A percentile compares a stretch with the other conserved stretches of the same genome.
Evolutionary conservation across 2,113 vertebrate species (phyloP).

Genomic region (Euleptes europaea): DNA sequence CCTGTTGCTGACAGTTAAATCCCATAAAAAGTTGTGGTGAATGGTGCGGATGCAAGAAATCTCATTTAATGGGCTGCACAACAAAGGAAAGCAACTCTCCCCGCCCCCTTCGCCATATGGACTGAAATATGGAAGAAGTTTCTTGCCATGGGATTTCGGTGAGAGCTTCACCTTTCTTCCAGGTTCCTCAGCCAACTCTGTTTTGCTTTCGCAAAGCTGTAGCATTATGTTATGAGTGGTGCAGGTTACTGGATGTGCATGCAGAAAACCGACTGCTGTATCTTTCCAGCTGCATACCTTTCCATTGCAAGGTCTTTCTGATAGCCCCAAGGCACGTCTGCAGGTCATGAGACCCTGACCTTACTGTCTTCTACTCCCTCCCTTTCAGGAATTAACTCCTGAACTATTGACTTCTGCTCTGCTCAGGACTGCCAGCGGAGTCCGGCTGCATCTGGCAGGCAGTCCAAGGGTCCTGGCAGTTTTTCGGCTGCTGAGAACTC

Average conservation of each 20-base stretch:
- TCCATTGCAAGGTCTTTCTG: conserved; percentile 60
- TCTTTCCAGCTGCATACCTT: conserved; percentile 49
- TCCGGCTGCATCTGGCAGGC: conserved; percentile 55
- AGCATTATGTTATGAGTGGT: not conserved
- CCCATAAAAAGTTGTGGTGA: conserved; percentile 68
- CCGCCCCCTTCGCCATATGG: conserved; percentile 31
- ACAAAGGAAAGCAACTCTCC: conserved; percentile 61
- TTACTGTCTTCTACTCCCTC: conserved; percentile 60
- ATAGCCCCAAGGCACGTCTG: conserved; percentile 46
- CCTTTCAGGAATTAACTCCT: conserved; percentile 67
- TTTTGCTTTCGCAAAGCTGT: too few species aligned
- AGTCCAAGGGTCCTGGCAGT: conserved; percentile 21
- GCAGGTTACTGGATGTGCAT: not conserved
- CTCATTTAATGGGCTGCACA: conserved; percentile 58
- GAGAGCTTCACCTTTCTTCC: too few species aligned
- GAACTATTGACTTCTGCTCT: conserved; percentile 61
- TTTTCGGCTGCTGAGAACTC: conserved; percentile 45
- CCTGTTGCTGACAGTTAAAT: conserved; percentile 70
- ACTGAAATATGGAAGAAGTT: conserved; percentile 15
- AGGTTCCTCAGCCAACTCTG: too few species aligned
- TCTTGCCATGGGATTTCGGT: not conserved
- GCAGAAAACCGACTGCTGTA: too few species aligned
- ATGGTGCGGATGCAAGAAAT: conserved; percentile 64
- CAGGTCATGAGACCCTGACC: conserved; percentile 71
- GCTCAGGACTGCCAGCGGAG: conserved; percentile 48